These are phyloP conservation scores for Xestobium rufovillosum DNA, from an alignment of 2,888 invertebrate genomes.

Conservation along the genomic window DNA sequence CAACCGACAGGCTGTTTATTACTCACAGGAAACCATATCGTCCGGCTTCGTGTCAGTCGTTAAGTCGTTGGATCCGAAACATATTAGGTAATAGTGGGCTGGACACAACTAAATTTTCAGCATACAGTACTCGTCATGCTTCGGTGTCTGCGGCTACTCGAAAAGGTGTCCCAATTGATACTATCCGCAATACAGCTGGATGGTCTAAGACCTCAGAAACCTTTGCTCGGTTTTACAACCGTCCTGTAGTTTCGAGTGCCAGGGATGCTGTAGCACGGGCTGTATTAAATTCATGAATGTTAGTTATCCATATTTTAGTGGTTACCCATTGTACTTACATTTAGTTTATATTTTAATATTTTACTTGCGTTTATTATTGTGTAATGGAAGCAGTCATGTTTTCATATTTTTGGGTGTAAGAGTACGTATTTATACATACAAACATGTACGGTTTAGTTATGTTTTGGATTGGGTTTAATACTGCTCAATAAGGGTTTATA, in stretches of 20 bases:
- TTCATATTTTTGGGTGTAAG: too few relatives aligned
- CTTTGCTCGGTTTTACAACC: constrained; percentile 17
- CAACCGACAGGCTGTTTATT: constrained; percentile 17
- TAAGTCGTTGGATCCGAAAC: constrained; percentile 18
- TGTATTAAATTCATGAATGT: too few relatives aligned
- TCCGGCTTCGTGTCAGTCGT: constrained; percentile 15
- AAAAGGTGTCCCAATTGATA: constrained; percentile 16
- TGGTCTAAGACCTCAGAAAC: constrained; percentile 13
- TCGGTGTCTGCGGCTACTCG: constrained; percentile 15
- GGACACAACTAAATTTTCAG: constrained; percentile 13
- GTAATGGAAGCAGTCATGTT: too few relatives aligned
- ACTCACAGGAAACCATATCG: constrained; percentile 17
- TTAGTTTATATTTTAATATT: too few relatives aligned
- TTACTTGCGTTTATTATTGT: too few relatives aligned
- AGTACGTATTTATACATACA: too few relatives aligned
- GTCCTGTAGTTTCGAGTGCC: constrained; percentile 10
- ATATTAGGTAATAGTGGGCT: constrained; percentile 16
- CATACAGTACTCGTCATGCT: constrained; percentile 16
- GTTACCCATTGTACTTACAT: too few relatives aligned
- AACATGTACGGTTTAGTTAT: too few relatives aligned
- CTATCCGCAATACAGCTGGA: constrained; percentile 19
- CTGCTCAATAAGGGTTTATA: too few relatives aligned
- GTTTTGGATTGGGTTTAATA: too few relatives aligned
- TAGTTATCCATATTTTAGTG: too few relatives aligned
- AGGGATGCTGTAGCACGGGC: too few relatives aligned